Conservation (phyloP, 2,797 vertebrate species). For the Toxotes lorentzi region DNA sequence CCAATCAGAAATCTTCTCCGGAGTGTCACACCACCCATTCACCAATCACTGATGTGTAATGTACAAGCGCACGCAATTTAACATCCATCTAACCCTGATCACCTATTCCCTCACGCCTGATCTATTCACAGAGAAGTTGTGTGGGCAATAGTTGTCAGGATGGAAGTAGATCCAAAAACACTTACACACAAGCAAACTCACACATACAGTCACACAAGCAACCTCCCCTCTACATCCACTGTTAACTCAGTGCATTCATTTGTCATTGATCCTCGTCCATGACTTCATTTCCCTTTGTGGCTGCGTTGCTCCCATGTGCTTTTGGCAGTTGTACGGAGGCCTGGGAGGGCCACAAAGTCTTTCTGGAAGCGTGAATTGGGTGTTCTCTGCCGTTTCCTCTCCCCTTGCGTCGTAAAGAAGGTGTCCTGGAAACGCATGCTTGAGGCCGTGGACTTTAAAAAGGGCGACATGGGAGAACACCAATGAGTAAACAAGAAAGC, state of each 20-base stretch:
- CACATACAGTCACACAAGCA: conserved; percentile 8
- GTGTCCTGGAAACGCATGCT: conserved; percentile 97
- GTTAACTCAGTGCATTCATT: conserved; percentile 75
- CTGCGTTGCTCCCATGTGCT: conserved; percentile 90
- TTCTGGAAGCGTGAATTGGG: conserved; percentile 96
- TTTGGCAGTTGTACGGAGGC: conserved; percentile 90
- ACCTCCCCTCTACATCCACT: conserved; percentile 42
- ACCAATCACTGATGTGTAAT: conserved; percentile 35
- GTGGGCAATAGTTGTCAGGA: conserved; percentile 39
- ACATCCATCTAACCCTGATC: conserved; percentile 17
- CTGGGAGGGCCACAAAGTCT: conserved; percentile 93
- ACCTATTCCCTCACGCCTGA: conserved; percentile 23
- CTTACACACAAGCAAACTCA: conserved; percentile 20
- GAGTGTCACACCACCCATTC: conserved; percentile 11
- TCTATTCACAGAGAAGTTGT: conserved; percentile 34
- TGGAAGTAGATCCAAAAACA: conserved; percentile 52
- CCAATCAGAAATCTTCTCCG: conserved; percentile 45
- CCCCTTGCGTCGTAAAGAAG: conserved; percentile 91
- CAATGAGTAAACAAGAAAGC: conserved; percentile 32
- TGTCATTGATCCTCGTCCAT: conserved; percentile 54
- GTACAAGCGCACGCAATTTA: conserved; percentile 49
- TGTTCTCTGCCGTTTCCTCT: conserved; percentile 93
- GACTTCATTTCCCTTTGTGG: conserved; percentile 86
- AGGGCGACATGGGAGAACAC: conserved; percentile 25
- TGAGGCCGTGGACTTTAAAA: conserved; percentile 92